Percentiles rank a stretch among this genome's conserved stretches.
phyloP scores from a whole-genome alignment of 2,888 invertebrate species.

The Euphydryas editha region DNA sequence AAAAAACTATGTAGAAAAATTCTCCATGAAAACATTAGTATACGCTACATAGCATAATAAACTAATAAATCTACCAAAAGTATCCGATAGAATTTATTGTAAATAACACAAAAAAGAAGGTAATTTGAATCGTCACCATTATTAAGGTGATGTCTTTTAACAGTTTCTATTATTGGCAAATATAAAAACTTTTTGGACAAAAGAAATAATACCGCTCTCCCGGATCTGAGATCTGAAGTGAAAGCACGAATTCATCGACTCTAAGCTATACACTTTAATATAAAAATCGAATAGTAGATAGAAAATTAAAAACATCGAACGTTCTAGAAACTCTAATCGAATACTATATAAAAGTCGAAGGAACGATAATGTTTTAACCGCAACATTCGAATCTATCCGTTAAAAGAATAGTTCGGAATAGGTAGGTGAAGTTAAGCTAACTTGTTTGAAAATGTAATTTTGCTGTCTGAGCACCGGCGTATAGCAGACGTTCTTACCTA shows the following conservation, averaged over 20 bases:
- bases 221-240: too few species aligned
- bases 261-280: neutral
- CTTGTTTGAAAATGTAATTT: constrained; percentile 43
- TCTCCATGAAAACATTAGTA: too few species aligned
- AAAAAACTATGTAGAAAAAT: too few species aligned
- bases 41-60: too few species aligned
- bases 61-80: too few species aligned
- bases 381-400: constrained; percentile 31
- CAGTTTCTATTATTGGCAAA: too few species aligned
- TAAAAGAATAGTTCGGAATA: constrained; percentile 27
- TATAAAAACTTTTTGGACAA: too few species aligned
- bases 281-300: neutral
- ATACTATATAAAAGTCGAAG: neutral
- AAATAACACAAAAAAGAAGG: too few species aligned
- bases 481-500: constrained; percentile 22
- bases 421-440: constrained; percentile 34
- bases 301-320: neutral
- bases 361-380: constrained; percentile 19
- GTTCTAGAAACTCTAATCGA: constrained; percentile 1
- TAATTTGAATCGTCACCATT: too few species aligned
- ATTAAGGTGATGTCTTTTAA: too few species aligned
- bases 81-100: too few species aligned
- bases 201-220: too few species aligned
- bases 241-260: neutral
- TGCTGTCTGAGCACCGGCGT: constrained; percentile 29